Evolutionary conservation across 1,140 invertebrate species (phyloP), one percentile per base, ranked within the genome.

Genomic region (Heterodera carotae): DNA sequence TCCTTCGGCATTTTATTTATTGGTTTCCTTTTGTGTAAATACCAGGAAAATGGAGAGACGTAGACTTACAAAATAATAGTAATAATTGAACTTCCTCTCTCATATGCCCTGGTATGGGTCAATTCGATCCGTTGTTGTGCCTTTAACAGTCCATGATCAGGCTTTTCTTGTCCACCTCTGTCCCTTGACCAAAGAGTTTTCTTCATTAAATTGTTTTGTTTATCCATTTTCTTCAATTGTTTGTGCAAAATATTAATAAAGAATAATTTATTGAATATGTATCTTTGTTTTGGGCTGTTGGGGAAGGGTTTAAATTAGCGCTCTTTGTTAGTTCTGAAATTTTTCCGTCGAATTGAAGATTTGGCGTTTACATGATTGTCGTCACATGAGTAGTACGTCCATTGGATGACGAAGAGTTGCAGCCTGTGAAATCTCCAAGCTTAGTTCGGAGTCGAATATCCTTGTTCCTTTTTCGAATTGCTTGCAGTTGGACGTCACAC

Each of bases 211-310:
- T 33, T 34, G 33, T 66, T 22, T 29, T 27, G 27, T 29, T 66
- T 66, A 29, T 66, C 8, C 2, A 43, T 43, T 43, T 8, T 66
- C 29, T 15, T 31, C 8, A 29, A 15, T 66, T 66, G 33, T 66
- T 66, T 66, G 62, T 66, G 22, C 27, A 31, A 22, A 22, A 18
- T n/a, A n/a, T n/a, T n/a, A 66, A 66, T 66, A 66, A 66, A 66
- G 62, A 66, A 34, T 66, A 66, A 66, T 66, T 66, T 66, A 66
- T 66, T 66, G 33, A 66, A 66, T 66, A 27, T 12, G 12, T 2
- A 8, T 22, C 1, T 56, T 56, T 4, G 12, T 18, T 22, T 56
- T 56, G 48, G 48, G 48, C 3, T 56, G 62, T 27, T 31, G 62
- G 62, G 62, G 25, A 15, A 31, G 62, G n/a, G 12, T 66, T 66